A percentile compares a stretch with the other conserved stretches of the same genome.
Evolutionary conservation across 2,888 invertebrate genomes (phyloP).

Genomic region (Argynnis bischoffii): DNA sequence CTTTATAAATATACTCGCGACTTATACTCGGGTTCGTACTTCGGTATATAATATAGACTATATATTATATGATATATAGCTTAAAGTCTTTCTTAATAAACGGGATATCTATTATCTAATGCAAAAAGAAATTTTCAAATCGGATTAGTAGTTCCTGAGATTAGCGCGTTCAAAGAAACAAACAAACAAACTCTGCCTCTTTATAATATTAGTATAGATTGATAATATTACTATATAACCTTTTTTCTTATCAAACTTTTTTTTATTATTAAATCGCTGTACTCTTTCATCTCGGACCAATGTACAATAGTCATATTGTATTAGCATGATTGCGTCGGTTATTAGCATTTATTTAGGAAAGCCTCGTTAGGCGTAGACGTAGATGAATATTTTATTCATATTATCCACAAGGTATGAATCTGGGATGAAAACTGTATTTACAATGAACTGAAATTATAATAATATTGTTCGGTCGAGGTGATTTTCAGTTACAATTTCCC

Average conservation of each 20-base stretch:
- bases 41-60: too few relatives aligned
- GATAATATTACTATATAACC: too few relatives aligned
- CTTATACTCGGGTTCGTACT: too few relatives aligned
- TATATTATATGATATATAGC: too few relatives aligned
- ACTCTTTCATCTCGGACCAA: slow-evolving; percentile 48
- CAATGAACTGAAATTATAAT: slow-evolving; percentile 26
- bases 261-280: neutral
- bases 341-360: slow-evolving; percentile 74
- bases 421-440: slow-evolving; percentile 26
- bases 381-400: slow-evolving; percentile 64
- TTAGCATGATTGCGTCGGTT: slow-evolving; percentile 72
- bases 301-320: slow-evolving; percentile 58
- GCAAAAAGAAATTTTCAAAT: too few relatives aligned
- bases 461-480: slow-evolving; percentile 15
- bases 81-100: too few relatives aligned
- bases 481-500: slow-evolving; percentile 16
- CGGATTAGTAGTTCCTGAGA: too few relatives aligned
- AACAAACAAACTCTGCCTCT: too few relatives aligned
- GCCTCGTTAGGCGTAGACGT: slow-evolving; percentile 59
- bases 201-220: too few relatives aligned
- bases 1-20: too few relatives aligned
- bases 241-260: neutral
- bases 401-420: slow-evolving; percentile 31
- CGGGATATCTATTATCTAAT: too few relatives aligned
- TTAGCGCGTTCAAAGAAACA: too few relatives aligned